Base-by-base conservation (phyloP, 2,888 invertebrate genomes). In the Glyphotaelius pellucidus region DNA sequence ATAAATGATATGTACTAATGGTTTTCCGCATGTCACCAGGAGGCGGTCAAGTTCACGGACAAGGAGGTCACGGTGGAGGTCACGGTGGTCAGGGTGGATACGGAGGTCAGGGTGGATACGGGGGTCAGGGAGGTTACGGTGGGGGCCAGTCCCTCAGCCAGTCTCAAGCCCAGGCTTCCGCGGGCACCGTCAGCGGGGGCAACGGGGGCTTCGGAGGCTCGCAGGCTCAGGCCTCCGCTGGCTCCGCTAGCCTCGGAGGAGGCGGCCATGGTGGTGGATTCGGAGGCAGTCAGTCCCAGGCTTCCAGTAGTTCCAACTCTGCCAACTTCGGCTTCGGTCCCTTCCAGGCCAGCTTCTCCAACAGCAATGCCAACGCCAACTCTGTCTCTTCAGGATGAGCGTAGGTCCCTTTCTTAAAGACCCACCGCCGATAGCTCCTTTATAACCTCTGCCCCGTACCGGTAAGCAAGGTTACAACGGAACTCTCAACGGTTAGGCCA, bases 321-420 rank as follows among this genome's bases (percentile, higher is more conserved):
- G 94, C 94, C 9, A 94, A 93, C 90, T 94, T 94, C 89, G 94
- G 93, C 87, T 92, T 94, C 47, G 94, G 95, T 2, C 95, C 95
- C 32, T 94, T 94, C 91, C 94, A 94, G 67, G 94, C 94, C 15
- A 94, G 94, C 47, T 94, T 94, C 89, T 94, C 94, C 91, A 93
- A 94, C 79, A 92, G 93, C 90, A 89, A 92, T 42, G 90, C 93
- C 38, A 86, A 89, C 67, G 92, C 93, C 11, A 92, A 93, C 52
- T 90, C 93, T 15, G 19, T 30, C 67, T 90, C 92, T 47, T 67
- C 67, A 67, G 81, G 93, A 85, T 90, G 81, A 93, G 90, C 93
- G 91, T 91, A 90, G 91, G 93, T 90, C 52, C 35, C 25, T 25
- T 67, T 1, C 9, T 67, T 67, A 25, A 25, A 67, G 67, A 0